phyloP scores from a whole-genome alignment of 2,113 vertebrate genomes.

The Anseranas semipalmata region DNA sequence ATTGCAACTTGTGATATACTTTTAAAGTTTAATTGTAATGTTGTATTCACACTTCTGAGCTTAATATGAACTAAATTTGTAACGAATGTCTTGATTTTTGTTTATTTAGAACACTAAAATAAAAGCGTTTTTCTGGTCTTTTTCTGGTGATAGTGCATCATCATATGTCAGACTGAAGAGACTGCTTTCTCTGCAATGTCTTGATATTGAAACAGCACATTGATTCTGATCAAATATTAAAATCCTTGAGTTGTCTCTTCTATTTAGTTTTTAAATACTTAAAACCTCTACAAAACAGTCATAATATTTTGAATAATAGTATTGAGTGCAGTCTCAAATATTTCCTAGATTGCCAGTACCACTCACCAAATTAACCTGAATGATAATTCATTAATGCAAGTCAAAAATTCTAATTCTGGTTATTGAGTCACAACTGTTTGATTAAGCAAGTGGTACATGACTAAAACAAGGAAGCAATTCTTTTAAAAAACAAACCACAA shows the following conservation, averaged over 20 bases:
- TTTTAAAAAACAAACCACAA: not conserved
- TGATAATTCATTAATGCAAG: not conserved
- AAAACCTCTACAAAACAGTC: not conserved
- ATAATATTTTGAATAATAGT: not conserved
- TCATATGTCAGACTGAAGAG: not conserved
- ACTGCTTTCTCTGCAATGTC: not conserved
- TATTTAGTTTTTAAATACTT: not conserved
- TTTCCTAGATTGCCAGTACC: not conserved
- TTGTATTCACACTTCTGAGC: not conserved
- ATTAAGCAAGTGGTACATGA: not conserved
- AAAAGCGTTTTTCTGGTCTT: not conserved
- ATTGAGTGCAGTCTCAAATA: not conserved
- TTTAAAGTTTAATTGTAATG: not conserved
- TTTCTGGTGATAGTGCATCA: not conserved
- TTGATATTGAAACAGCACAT: not conserved
- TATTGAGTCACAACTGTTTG: not conserved
- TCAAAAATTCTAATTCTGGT: not conserved
- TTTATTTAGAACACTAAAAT: not conserved
- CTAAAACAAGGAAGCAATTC: not conserved
- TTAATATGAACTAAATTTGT: not conserved
- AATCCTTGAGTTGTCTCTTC: not conserved
- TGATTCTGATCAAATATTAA: not conserved
- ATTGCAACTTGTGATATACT: accelerated
- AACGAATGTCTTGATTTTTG: not conserved
- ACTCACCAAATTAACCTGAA: not conserved